A percentile compares a stretch with the other conserved stretches of the same genome.
Evolutionary conservation across 2,113 vertebrate genomes (phyloP).

Genomic region (Bufo gargarizans): DNA sequence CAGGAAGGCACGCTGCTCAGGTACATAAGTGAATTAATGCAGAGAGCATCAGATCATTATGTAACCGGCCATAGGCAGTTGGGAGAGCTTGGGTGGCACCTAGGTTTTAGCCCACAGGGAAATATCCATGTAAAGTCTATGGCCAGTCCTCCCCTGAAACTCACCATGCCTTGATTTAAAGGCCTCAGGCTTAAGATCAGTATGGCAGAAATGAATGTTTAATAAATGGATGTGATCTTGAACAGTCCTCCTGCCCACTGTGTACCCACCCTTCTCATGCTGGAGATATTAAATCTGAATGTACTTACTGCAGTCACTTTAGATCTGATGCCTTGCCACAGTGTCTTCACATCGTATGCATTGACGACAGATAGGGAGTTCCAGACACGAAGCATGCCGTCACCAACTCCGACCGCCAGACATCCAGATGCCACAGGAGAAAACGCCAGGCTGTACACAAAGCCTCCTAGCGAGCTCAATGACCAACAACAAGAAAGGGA

Average conservation of each 20-base stretch:
- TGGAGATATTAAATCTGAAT: neutral
- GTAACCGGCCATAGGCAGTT: too few relatives aligned
- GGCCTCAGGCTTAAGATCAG: too few relatives aligned
- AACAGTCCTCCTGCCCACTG: neutral
- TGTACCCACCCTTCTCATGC: neutral
- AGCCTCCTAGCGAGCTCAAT: constrained; percentile 89
- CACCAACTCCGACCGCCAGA: constrained; percentile 89
- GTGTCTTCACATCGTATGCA: constrained; percentile 83
- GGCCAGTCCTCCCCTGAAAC: too few relatives aligned
- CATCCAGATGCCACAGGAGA: constrained; percentile 86
- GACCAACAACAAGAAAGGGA: constrained; percentile 90
- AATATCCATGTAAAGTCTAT: too few relatives aligned
- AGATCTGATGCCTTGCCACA: constrained; percentile 95
- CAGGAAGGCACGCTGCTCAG: too few relatives aligned
- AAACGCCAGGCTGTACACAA: constrained; percentile 87
- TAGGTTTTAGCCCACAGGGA: too few relatives aligned
- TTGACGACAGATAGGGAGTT: constrained; percentile 87
- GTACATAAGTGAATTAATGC: too few relatives aligned
- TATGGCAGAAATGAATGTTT: too few relatives aligned
- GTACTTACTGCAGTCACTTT: constrained; percentile 93
- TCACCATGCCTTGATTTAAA: too few relatives aligned
- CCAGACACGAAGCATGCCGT: constrained; percentile 94
- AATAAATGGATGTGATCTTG: too few relatives aligned
- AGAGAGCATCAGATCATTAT: too few relatives aligned
- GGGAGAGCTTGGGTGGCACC: too few relatives aligned